phyloP scores from a whole-genome alignment of 30 jellyfish, hydroid and myxozoan species.

The Catostylus mosaicus region DNA sequence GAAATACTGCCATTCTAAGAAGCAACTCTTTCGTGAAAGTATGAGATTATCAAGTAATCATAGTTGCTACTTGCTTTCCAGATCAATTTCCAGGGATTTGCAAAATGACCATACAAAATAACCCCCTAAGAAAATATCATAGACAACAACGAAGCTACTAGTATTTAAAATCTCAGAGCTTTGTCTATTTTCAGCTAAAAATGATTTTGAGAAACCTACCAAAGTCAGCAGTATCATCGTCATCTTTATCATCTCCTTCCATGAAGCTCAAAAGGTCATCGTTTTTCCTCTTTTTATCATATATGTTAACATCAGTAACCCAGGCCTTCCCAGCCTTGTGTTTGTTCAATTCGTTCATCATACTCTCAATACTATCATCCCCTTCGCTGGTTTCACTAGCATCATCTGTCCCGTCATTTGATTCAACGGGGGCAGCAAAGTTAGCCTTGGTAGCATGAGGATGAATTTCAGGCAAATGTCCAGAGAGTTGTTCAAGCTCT shows the following conservation, averaged over 20 bases:
- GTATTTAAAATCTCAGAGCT: too few species aligned
- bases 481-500: conserved; percentile 13
- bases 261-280: conserved; percentile 72
- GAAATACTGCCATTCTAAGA: too few species aligned
- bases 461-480: not conserved
- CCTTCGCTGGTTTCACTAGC: conserved; percentile 27
- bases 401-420: conserved; percentile 8
- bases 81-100: too few species aligned
- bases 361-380: conserved; percentile 58
- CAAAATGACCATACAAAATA: too few species aligned
- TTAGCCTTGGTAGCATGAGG: conserved; percentile 8
- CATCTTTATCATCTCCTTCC: conserved; percentile 74
- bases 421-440: conserved; percentile 5
- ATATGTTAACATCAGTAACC: conserved; percentile 98
- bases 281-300: conserved; percentile 81
- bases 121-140: too few species aligned
- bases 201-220: conserved; percentile 76
- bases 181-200: not conserved
- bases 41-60: too few species aligned
- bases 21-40: too few species aligned
- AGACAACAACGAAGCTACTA: too few species aligned
- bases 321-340: conserved; percentile 79
- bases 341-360: conserved; percentile 61
- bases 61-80: too few species aligned
- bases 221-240: conserved; percentile 72